phyloP scores from a whole-genome alignment of 2,797 vertebrate species.

The Crenichthys baileyi region DNA sequence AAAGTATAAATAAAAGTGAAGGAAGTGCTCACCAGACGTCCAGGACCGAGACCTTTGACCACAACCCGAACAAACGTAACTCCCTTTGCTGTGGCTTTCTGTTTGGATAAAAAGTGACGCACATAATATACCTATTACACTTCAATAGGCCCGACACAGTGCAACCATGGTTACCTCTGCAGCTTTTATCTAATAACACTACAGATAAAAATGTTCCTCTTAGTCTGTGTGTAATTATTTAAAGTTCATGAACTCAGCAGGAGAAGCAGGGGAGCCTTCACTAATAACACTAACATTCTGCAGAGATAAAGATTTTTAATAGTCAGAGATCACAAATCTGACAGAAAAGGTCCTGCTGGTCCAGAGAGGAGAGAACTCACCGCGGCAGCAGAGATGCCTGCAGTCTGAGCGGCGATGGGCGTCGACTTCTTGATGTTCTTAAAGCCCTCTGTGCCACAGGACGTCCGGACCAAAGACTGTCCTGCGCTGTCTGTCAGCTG shows the following conservation, averaged over 20 bases:
- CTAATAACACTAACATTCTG: constrained; percentile 7
- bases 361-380: constrained; percentile 72
- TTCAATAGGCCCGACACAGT: background rate
- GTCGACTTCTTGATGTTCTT: constrained; percentile 91
- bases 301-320: background rate
- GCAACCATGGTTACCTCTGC: background rate
- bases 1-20: background rate
- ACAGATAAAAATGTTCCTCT: constrained; percentile 1
- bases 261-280: constrained; percentile 2
- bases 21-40: constrained; percentile 85
- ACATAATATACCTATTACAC: too few species aligned
- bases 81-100: constrained; percentile 90
- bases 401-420: constrained; percentile 88
- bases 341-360: background rate
- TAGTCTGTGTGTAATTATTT: background rate
- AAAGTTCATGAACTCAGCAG: constrained; percentile 22
- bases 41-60: constrained; percentile 93
- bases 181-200: background rate
- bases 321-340: background rate
- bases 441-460: constrained; percentile 94
- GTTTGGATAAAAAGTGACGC: constrained; percentile 30
- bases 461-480: constrained; percentile 76
- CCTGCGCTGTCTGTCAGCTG: constrained; percentile 84
- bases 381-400: constrained; percentile 86
- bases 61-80: constrained; percentile 87